Base-by-base conservation (phyloP, 2,113 vertebrate genomes). In the Nymphicus hollandicus region DNA sequence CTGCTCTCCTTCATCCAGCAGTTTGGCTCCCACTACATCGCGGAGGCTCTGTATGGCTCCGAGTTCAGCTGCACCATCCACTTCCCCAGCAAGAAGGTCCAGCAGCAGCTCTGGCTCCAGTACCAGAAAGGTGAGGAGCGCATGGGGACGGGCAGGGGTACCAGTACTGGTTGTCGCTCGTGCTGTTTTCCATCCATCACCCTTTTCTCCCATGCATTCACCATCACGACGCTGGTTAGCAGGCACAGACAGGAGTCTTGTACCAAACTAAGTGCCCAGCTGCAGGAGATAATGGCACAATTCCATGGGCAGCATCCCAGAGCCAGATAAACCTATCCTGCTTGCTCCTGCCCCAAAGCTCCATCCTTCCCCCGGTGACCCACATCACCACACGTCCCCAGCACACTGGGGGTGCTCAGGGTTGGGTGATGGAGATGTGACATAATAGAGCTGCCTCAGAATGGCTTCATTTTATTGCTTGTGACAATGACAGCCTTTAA, bases 101-200 rank as follows among this genome's bases (percentile, higher is more conserved):
- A 99, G 98, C 99, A 99, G 98, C 99, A 99, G 97, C 99, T 99
- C 70, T 99, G 99, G 99, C 98, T 99, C 31, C 99, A 99, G 98
- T 99, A 99, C 93, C 99, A 99, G 98, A 99, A 99, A 99, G 99
- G 99, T 99, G 98, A 98, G 98, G 49, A 33, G 68, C 7, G 23
- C 2, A 2, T 0, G 13, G 70, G 14, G 47, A 18, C 0, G 20
- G 69, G 66, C 61, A 41, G 47, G 17, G 69, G 22, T 22, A 81
- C 56, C 73, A 53, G 39, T 6, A 28, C 41, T 8, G 0, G 4
- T 27, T 31, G 7, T n/a, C 4, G 3, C 4, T n/a, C 2, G 1
- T 27, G 41, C 12, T n/a, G n/a, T 31, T 60, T 22, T 52, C 60
- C 35, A 47, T 13, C 53, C 17, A 3, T n/a, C 53, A 31, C 7